phyloP scores from a whole-genome alignment of 2,113 vertebrate species.

The Corythaeola cristata region DNA sequence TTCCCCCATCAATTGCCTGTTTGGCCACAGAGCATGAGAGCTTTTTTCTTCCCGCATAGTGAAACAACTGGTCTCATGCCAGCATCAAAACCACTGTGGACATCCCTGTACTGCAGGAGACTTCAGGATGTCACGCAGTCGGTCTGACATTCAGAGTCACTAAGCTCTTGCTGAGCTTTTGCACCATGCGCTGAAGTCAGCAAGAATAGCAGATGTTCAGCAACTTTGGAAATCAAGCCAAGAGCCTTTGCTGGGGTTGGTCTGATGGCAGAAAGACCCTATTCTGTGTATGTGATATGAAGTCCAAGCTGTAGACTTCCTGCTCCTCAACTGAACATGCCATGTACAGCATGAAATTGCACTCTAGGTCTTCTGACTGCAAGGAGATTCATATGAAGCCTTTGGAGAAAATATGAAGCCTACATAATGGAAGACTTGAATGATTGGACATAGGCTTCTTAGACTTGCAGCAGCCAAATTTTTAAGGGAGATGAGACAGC shows the following conservation, averaged over 20 bases:
- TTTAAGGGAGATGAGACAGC: not conserved
- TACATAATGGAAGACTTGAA: not conserved
- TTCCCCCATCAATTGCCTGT: constrained; percentile 36
- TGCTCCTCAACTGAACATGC: not conserved
- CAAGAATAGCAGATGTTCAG: constrained; percentile 23
- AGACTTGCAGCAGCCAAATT: not conserved
- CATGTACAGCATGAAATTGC: not conserved
- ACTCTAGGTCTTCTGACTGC: not conserved
- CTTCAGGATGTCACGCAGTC: constrained; percentile 9
- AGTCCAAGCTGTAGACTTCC: not conserved
- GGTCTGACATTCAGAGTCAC: not conserved
- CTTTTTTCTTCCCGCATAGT: not conserved
- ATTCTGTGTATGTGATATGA: not conserved
- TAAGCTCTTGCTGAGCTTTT: constrained; percentile 20
- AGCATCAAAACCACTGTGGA: not conserved
- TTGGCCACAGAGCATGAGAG: constrained; percentile 15
- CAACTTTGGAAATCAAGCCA: constrained; percentile 8
- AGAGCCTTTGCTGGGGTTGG: not conserved
- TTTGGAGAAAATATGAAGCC: not conserved
- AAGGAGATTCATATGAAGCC: not conserved
- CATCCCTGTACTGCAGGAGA: not conserved
- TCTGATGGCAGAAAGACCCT: not conserved
- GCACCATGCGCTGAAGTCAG: not conserved
- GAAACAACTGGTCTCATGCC: not conserved
- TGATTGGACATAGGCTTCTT: not conserved